phyloP scores from a whole-genome alignment of 2,113 vertebrate species.

The Falco punctatus region DNA sequence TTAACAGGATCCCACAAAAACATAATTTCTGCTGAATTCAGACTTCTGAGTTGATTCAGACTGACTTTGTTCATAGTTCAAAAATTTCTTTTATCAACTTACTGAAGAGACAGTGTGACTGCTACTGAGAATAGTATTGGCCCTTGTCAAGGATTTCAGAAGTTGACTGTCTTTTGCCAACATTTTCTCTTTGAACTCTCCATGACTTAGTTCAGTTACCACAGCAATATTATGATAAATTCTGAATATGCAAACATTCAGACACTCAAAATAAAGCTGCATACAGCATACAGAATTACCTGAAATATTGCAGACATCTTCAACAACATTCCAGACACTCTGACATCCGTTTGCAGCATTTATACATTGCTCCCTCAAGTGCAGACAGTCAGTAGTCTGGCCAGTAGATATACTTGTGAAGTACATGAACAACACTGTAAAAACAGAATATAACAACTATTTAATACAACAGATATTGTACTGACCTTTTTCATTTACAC shows the following conservation, averaged over 20 bases:
- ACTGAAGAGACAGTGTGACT: not conserved
- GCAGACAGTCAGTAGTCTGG: constrained; percentile 50
- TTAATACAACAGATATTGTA: not conserved
- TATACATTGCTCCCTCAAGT: constrained; percentile 66
- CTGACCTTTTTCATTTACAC: not conserved
- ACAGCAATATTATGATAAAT: not conserved
- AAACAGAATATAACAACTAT: not conserved
- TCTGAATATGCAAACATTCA: not conserved
- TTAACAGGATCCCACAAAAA: not conserved
- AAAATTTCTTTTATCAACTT: not conserved
- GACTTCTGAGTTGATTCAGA: not conserved
- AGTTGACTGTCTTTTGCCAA: not conserved
- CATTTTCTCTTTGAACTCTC: not conserved
- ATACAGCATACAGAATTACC: constrained; percentile 52
- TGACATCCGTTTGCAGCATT: constrained; percentile 51
- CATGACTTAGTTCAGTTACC: not conserved
- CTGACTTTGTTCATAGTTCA: not conserved
- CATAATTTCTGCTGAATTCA: not conserved
- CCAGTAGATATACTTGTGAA: constrained; percentile 16
- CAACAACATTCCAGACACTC: constrained; percentile 60
- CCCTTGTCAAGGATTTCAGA: not conserved
- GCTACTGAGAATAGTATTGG: not conserved
- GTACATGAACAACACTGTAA: constrained; percentile 64
- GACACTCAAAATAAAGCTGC: not conserved
- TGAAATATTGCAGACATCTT: constrained; percentile 72